Evolutionary conservation across 1,140 invertebrate genomes (phyloP).

Genomic region (Diuraphis noxia): DNA sequence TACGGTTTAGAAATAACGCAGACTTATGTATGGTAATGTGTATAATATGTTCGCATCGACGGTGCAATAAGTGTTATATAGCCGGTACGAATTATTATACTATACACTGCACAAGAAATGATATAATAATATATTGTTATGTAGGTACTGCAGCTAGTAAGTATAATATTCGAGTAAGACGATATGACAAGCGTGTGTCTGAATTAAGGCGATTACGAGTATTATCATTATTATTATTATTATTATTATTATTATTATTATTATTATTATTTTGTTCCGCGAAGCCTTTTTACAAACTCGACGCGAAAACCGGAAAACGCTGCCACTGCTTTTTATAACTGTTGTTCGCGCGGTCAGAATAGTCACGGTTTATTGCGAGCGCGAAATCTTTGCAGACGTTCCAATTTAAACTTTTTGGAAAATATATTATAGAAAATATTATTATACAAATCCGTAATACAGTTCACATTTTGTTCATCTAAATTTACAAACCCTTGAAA

Average conservation of each 20-base stretch:
- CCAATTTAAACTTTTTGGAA: background rate
- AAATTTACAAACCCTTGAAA: background rate
- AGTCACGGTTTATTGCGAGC: background rate
- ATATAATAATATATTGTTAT: background rate
- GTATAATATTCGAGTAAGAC: background rate
- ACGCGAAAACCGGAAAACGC: background rate
- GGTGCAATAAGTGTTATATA: background rate
- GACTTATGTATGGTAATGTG: background rate
- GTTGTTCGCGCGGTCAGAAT: background rate
- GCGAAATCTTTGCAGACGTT: background rate
- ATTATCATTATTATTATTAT: background rate
- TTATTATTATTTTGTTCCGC: background rate
- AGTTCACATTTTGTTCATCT: background rate
- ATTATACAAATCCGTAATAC: background rate
- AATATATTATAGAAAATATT: background rate
- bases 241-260: too few relatives aligned
- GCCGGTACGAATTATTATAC: too few relatives aligned
- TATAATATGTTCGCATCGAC: too few relatives aligned
- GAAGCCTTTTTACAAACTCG: background rate
- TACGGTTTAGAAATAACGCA: background rate
- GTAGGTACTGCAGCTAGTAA: background rate
- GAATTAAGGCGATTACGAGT: constrained; percentile 26
- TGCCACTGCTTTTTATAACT: background rate
- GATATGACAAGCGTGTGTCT: background rate
- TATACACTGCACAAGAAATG: background rate